These are phyloP conservation scores for Cyrtonyx montezumae DNA, from an alignment of 2,113 vertebrate species.

Conservation along the genomic window DNA sequence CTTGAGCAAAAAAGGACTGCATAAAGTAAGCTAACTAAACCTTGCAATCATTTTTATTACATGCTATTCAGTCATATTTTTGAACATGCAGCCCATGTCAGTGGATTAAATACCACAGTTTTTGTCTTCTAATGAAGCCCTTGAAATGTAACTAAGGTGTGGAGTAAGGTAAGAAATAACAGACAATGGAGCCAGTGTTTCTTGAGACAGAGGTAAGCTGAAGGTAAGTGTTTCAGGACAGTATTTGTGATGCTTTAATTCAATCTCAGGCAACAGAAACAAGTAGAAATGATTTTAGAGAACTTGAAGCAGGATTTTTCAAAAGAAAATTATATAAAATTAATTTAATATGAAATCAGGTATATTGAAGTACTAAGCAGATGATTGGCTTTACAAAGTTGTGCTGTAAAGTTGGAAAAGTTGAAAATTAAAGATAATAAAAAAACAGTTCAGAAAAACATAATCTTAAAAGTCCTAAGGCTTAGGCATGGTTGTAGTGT, in stretches of 20 bases:
- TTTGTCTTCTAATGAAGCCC: background rate
- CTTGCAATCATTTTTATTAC: background rate
- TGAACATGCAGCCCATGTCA: background rate
- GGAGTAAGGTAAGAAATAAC: background rate
- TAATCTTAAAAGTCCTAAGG: background rate
- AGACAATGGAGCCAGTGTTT: background rate
- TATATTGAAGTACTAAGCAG: background rate
- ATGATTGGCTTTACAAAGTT: background rate
- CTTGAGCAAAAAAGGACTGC: background rate
- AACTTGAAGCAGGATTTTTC: background rate
- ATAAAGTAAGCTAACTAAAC: background rate
- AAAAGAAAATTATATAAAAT: constrained; percentile 6
- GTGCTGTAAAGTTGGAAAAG: background rate
- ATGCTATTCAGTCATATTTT: background rate
- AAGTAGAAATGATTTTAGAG: background rate
- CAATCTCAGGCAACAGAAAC: background rate
- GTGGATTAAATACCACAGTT: background rate
- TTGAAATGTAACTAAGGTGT: background rate
- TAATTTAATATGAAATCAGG: background rate
- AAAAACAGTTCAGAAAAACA: background rate
- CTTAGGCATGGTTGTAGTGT: background rate
- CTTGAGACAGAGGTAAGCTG: background rate
- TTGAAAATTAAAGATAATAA: background rate
- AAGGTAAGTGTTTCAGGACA: background rate
- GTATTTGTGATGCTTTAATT: background rate